These are phyloP conservation scores for Tineola bisselliella DNA, from an alignment of 2,888 invertebrate species.

Conservation along the genomic window DNA sequence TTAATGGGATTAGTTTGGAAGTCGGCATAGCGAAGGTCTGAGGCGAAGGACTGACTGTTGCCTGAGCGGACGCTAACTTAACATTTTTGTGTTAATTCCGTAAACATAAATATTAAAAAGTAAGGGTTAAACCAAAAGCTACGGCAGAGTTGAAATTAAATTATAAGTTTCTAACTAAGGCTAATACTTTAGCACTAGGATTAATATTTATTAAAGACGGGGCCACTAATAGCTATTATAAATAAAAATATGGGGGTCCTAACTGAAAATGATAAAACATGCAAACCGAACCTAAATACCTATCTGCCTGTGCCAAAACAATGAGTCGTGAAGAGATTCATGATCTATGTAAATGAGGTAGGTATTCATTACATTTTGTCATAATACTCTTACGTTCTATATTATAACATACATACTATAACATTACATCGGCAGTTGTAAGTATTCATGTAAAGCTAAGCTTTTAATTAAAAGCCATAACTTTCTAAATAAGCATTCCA, in stretches of 20 bases:
- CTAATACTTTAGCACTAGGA: not conserved
- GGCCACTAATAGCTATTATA: not conserved
- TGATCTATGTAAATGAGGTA: not conserved
- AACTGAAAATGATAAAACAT: too few relatives aligned
- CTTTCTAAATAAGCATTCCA: constrained; percentile 11
- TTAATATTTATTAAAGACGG: not conserved
- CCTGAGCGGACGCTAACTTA: too few relatives aligned
- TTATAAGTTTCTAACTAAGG: too few relatives aligned
- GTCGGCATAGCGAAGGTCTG: too few relatives aligned
- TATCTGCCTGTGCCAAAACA: not conserved
- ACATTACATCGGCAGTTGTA: not conserved
- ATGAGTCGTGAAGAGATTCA: not conserved
- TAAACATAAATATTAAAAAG: too few relatives aligned
- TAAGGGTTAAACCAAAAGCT: too few relatives aligned
- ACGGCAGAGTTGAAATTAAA: not conserved
- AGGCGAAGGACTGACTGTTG: too few relatives aligned
- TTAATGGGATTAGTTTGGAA: too few relatives aligned
- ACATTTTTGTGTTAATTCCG: too few relatives aligned
- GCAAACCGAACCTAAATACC: too few relatives aligned
- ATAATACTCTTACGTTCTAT: not conserved
- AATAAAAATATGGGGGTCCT: too few relatives aligned
- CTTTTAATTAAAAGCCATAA: constrained; percentile 11
- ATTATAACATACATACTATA: not conserved
- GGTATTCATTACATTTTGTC: not conserved
- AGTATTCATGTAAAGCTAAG: not conserved